These are phyloP conservation scores for Hirtodrosophila cameraria DNA, from an alignment of 2,888 invertebrate genomes.

Conservation along the genomic window DNA sequence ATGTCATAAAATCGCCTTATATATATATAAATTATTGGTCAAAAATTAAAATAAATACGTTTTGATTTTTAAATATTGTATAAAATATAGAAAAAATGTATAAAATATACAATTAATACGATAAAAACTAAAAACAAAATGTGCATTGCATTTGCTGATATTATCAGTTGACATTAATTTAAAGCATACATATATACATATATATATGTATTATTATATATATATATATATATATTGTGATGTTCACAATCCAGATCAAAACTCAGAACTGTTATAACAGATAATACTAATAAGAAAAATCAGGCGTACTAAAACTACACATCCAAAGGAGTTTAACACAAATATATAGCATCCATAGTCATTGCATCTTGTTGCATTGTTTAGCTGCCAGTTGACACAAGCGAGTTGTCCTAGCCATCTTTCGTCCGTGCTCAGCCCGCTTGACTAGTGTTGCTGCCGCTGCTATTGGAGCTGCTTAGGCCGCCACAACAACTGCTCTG, in stretches of 20 bases:
- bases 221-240: too few relatives aligned
- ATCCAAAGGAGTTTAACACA: conserved; percentile 74
- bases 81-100: conserved; percentile 35
- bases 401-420: background rate
- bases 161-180: conserved; percentile 18
- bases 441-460: conserved; percentile 65
- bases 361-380: conserved; percentile 60
- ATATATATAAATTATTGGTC: conserved; percentile 31
- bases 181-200: too few relatives aligned
- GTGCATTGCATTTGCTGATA: conserved; percentile 57
- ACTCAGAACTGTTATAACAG: conserved; percentile 36
- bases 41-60: conserved; percentile 42
- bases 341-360: conserved; percentile 77
- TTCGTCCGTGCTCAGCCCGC: conserved; percentile 46
- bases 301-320: conserved; percentile 56
- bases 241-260: conserved; percentile 28
- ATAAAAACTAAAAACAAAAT: conserved; percentile 39
- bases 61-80: conserved; percentile 18
- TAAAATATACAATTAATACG: conserved; percentile 57
- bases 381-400: conserved; percentile 43
- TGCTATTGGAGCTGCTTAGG: conserved; percentile 29
- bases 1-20: conserved; percentile 73
- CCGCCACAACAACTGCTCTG: conserved; percentile 78
- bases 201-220: too few relatives aligned
- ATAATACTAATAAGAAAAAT: conserved; percentile 67